Evolutionary conservation across 30 jellyfish, hydroid and myxozoan genomes (phyloP).

Genomic region (Aurelia sp.): DNA sequence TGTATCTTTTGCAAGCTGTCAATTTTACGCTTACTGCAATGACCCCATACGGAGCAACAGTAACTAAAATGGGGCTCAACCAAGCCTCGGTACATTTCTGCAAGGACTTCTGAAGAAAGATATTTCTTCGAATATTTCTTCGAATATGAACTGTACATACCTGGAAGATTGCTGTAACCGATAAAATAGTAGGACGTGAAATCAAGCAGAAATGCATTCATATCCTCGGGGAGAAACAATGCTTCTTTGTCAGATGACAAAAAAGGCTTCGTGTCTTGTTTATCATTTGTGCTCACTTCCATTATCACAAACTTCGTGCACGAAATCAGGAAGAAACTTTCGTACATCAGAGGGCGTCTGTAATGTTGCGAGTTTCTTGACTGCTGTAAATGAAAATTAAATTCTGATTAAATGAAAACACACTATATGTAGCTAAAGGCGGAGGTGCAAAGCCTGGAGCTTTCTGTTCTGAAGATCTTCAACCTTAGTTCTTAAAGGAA

Average conservation of each 20-base stretch:
- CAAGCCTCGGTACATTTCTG: too few relatives aligned
- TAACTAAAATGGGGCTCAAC: too few relatives aligned
- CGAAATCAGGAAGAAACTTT: constrained; percentile 80
- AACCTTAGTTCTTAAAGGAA: too few relatives aligned
- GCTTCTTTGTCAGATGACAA: constrained; percentile 87
- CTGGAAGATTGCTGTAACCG: constrained; percentile 68
- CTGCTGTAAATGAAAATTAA: constrained; percentile 1
- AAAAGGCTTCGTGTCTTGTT: constrained; percentile 75
- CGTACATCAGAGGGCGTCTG: constrained; percentile 84
- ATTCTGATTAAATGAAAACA: too few relatives aligned
- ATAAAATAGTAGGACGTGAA: constrained; percentile 86
- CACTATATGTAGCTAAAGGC: too few relatives aligned
- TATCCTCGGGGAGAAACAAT: constrained; percentile 86
- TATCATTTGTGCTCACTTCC: constrained; percentile 87
- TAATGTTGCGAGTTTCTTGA: constrained; percentile 20
- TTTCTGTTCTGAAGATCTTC: too few relatives aligned
- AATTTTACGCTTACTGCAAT: too few relatives aligned
- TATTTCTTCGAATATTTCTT: too few relatives aligned
- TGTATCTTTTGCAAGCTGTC: too few relatives aligned
- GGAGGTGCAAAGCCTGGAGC: too few relatives aligned
- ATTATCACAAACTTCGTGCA: constrained; percentile 76
- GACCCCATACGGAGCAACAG: too few relatives aligned
- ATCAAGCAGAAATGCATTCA: constrained; percentile 88
- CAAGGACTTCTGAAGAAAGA: too few relatives aligned
- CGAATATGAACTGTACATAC: constrained; percentile 50